phyloP scores from a whole-genome alignment of 1,140 invertebrate genomes.

The Anastrepha obliqua region DNA sequence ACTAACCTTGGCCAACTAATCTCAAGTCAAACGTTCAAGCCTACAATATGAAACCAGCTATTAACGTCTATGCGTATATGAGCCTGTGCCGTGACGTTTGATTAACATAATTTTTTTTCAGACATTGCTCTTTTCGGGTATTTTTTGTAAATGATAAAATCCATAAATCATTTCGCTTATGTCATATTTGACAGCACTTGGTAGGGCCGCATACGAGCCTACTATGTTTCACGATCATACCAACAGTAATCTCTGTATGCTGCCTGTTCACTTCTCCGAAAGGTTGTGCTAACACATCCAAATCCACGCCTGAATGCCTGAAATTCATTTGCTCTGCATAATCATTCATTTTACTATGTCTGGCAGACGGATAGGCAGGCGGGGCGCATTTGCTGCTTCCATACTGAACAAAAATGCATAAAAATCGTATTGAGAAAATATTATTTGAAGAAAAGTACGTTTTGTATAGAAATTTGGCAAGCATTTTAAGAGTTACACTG shows the following conservation, averaged over 20 bases:
- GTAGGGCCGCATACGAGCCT: not conserved
- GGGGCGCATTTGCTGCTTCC: not conserved
- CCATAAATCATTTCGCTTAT: constrained; percentile 52
- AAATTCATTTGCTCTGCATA: constrained; percentile 49
- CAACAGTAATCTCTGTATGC: not conserved
- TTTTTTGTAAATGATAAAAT: constrained; percentile 48
- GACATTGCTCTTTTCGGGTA: not conserved
- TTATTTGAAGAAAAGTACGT: not conserved
- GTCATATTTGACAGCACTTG: constrained; percentile 51
- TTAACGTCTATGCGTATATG: not conserved
- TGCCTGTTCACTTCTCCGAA: not conserved
- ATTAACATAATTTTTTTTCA: not conserved
- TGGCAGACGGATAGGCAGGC: not conserved
- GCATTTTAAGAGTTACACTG: not conserved
- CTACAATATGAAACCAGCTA: not conserved
- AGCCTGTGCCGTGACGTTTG: not conserved
- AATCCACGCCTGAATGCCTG: not conserved
- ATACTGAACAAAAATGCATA: not conserved
- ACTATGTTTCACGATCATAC: not conserved
- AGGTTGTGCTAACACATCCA: not conserved
- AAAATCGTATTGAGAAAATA: too few relatives aligned
- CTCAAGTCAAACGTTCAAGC: not conserved
- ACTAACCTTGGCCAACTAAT: constrained; percentile 17
- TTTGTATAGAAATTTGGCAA: constrained; percentile 19
- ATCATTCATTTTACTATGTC: constrained; percentile 38